Base-by-base conservation (phyloP, 2,113 vertebrate genomes). In the Cryptotis parvus region DNA sequence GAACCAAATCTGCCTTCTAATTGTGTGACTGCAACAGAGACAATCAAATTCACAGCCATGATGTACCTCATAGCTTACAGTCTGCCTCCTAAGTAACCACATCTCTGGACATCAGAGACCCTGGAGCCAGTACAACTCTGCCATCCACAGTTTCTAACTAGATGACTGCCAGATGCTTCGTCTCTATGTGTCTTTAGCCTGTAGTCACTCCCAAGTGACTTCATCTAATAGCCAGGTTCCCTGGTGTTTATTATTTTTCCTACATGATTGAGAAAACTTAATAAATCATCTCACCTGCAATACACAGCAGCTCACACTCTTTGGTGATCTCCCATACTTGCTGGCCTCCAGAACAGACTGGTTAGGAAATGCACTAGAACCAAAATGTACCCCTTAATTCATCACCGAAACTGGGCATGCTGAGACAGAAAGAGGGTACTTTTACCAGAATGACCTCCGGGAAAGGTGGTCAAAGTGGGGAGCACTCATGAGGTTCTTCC, bases 391-490 rank as follows among this genome's bases (percentile, higher is more conserved):
- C 65, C 72, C 58, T 37, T 73, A 63, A 92, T 85, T 93, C 78
- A 84, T 91, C 85, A 89, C 72, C 61, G 16, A 73, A 94, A 94
- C 52, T 80, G 52, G 72, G 70, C 90, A 92, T 7, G 22, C 61
- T 72, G 39, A 86, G 35, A 88, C 18, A n/a, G 10, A 91, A 76
- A 78, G 63, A 41, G 18, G 37, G 26, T 49, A 18, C 83, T 91
- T 76, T 83, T 20, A 89, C 43, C 68, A 87, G 43, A 95, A 72
- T 81, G 72, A 43, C 7, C 43, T 16, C 69, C 39, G 82, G 39
- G 26, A 65, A 93, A 86, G 81, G 41, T 75, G 66, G 85, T 82
- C 43, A 76, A 18, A 20, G 12, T 77, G n/a, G 61, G 43, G 29
- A 74, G 4, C 31, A 11, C 16, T 45, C 41, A 29, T 1, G n/a